A percentile compares a stretch with the other conserved stretches of the same genome.
phyloP scores from a whole-genome alignment of 2,113 vertebrate species.

The Zingel zingel region DNA sequence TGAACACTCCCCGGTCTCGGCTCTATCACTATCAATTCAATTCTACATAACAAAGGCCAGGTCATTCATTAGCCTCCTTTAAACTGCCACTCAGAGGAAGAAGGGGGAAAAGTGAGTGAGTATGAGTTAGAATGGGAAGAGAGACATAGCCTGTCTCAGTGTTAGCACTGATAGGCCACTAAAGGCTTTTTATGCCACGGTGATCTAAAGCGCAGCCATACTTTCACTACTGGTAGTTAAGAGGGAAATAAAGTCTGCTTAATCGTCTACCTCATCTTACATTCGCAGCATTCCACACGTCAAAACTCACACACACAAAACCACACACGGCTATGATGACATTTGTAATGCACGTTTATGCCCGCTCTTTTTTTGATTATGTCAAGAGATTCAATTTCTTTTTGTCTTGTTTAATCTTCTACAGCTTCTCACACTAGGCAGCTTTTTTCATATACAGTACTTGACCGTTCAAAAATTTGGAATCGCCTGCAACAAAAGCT shows the following conservation, averaged over 20 bases:
- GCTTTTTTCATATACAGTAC: background rate
- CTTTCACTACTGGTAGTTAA: slow-evolving; percentile 47
- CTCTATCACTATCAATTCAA: slow-evolving; percentile 42
- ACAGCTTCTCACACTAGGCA: background rate
- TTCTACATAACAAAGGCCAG: slow-evolving; percentile 54
- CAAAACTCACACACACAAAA: slow-evolving; percentile 23
- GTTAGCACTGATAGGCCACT: slow-evolving; percentile 14
- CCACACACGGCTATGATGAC: background rate
- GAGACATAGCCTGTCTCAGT: background rate
- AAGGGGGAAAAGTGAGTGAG: slow-evolving; percentile 8
- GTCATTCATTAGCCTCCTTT: slow-evolving; percentile 66
- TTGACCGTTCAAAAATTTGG: background rate
- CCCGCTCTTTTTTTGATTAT: slow-evolving; percentile 12
- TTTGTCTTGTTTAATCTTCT: background rate
- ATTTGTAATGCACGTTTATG: slow-evolving; percentile 22
- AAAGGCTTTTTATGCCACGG: slow-evolving; percentile 27
- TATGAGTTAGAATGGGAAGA: background rate
- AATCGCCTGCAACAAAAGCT: background rate
- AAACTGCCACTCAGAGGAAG: slow-evolving; percentile 28
- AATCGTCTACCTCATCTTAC: slow-evolving; percentile 43
- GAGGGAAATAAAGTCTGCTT: slow-evolving; percentile 51
- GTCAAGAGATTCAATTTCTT: background rate
- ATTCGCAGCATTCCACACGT: slow-evolving; percentile 5
- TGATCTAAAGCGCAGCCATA: slow-evolving; percentile 51
- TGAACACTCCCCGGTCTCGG: slow-evolving; percentile 23